A percentile compares a stretch with the other conserved stretches of the same genome.
Evolutionary conservation across 2,797 vertebrate genomes (phyloP).

Genomic region (Catharus ustulatus): DNA sequence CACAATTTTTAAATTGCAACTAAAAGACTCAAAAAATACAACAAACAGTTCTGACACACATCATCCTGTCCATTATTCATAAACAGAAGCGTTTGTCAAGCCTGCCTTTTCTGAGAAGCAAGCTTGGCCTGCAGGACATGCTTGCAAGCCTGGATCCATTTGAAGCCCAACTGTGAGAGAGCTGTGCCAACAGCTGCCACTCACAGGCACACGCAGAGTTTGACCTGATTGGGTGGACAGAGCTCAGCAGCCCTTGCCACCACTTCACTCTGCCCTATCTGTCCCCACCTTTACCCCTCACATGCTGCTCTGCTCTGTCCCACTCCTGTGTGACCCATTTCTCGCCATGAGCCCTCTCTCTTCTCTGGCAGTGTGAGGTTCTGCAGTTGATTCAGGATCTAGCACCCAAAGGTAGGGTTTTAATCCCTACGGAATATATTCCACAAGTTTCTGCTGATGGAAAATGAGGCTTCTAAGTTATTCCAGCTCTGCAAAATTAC

Average conservation of each 20-base stretch:
- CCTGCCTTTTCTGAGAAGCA: neutral
- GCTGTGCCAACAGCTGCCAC: neutral
- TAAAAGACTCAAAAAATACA: neutral
- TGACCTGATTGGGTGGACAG: neutral
- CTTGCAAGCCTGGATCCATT: fast-evolving
- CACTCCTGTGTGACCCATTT: fast-evolving
- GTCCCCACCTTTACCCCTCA: neutral
- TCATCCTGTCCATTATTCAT: neutral
- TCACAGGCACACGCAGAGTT: neutral
- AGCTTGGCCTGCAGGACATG: neutral
- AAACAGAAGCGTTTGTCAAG: fast-evolving
- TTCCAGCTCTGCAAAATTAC: neutral
- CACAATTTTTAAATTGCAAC: neutral
- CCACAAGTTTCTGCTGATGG: neutral
- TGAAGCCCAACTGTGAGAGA: fast-evolving
- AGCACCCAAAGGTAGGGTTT: neutral
- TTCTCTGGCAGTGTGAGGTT: neutral
- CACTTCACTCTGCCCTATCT: neutral
- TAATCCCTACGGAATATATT: neutral
- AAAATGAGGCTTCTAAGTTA: neutral
- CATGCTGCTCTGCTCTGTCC: too few relatives aligned
- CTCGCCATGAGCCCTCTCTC: neutral
- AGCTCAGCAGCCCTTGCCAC: fast-evolving
- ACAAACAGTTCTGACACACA: neutral
- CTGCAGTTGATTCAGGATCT: fast-evolving